These are phyloP conservation scores for Acanthococcus lagerstroemiae DNA, from an alignment of 2,888 invertebrate genomes.

Conservation along the genomic window DNA sequence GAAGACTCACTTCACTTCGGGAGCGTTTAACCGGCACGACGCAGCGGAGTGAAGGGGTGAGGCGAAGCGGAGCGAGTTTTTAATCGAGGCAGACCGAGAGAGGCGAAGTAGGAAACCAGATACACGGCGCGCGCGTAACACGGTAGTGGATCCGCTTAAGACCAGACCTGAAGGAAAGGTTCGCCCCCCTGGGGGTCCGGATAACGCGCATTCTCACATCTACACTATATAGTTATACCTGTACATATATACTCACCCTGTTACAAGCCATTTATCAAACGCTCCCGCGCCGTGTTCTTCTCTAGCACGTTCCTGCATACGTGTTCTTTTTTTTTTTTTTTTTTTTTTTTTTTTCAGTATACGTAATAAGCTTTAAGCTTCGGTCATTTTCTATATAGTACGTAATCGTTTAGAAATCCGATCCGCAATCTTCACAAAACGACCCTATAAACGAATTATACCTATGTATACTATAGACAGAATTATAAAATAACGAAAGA, in stretches of 20 bases:
- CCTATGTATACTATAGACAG: too few species aligned
- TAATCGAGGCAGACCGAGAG: slow-evolving; percentile 18
- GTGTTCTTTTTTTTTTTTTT: neutral
- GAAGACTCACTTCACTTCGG: slow-evolving; percentile 14
- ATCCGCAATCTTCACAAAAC: neutral
- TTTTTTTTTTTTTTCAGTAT: neutral
- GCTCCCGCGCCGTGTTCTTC: neutral
- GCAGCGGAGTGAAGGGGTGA: neutral
- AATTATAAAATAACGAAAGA: too few species aligned
- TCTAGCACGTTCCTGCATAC: slow-evolving; percentile 4
- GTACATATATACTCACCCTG: too few species aligned
- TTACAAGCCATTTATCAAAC: slow-evolving; percentile 27
- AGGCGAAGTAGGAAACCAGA: slow-evolving; percentile 3
- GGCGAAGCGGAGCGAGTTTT: slow-evolving; percentile 14
- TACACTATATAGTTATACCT: too few species aligned
- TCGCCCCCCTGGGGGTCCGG: slow-evolving; percentile 13
- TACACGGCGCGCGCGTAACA: slow-evolving; percentile 18
- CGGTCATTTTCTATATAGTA: neutral
- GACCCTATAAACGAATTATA: too few species aligned
- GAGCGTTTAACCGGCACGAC: neutral
- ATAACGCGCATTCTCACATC: slow-evolving; percentile 29
- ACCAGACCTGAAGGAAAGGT: slow-evolving; percentile 1
- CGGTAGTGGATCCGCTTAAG: slow-evolving; percentile 23
- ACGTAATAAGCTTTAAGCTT: neutral
- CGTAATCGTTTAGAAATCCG: neutral